Evolutionary conservation across 2,797 vertebrate genomes (phyloP).

Genomic region (Microchirus variegatus): DNA sequence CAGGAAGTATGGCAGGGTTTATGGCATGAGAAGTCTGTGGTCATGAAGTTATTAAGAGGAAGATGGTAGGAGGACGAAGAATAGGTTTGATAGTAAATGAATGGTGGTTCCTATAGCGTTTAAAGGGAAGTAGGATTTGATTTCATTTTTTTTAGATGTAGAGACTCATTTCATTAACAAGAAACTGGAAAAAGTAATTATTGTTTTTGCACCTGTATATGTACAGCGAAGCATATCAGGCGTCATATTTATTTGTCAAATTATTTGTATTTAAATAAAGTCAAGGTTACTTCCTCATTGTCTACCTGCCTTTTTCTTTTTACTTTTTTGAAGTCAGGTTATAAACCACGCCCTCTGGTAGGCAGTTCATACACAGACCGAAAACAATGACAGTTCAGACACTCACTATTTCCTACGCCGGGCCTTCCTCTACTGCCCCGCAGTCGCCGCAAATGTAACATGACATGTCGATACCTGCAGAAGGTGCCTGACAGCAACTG

Average conservation of each 20-base stretch:
- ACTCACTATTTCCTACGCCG: background rate
- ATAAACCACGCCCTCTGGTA: background rate
- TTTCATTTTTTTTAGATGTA: background rate
- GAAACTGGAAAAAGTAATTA: conserved; percentile 32
- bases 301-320: background rate
- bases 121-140: background rate
- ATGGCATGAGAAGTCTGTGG: background rate
- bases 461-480: conserved; percentile 54
- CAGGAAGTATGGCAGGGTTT: background rate
- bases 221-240: background rate
- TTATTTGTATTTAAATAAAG: conserved; percentile 33
- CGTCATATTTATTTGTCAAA: conserved; percentile 61
- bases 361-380: conserved; percentile 7
- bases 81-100: background rate
- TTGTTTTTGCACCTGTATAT: conserved; percentile 6
- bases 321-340: background rate
- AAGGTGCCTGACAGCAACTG: conserved; percentile 17
- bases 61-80: conserved; percentile 15
- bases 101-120: background rate
- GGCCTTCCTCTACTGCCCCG: background rate
- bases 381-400: background rate
- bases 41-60: background rate
- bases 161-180: background rate
- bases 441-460: background rate
- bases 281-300: background rate